Base-by-base conservation (phyloP, 37 sponge, comb jelly and placozoan genomes). In the Crambe crambe region DNA sequence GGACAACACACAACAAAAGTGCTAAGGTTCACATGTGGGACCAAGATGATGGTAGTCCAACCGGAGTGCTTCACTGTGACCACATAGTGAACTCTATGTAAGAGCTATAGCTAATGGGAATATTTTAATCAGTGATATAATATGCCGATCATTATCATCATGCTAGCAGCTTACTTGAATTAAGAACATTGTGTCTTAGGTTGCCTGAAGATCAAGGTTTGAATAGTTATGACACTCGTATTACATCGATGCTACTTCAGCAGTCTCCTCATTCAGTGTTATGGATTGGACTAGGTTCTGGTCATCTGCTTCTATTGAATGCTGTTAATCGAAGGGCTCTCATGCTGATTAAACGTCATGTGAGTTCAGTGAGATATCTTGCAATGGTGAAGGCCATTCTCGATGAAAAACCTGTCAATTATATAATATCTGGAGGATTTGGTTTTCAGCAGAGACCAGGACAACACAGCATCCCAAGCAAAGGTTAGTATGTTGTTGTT, bases 261-360 rank as follows among this genome's bases (percentile, higher is more conserved):
- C 63, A 36, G 26, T 41, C 69, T 23, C 88, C 88, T 15, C 27
- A 51, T 37, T 80, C 85, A 18, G 34, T 67, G 36, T 57, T 92
- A 42, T 89, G 89, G 93, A 74, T 92, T 62, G 93, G 89, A 62
- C 79, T 88, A 27, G 75, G 60, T 37, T 81, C 86, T 65, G 89
- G 89, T 54, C 89, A 89, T 78, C 43, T 92, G 35, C 74, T 92
- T 29, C 43, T 91, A 6, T 37, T 84, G 27, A 87, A 86, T 74
- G 85, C 84, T 27, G 63, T 72, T 36, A 72, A 87, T 22, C 64
- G 80, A 3, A 58, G 34, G 8, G 88, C 92, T 22, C 72, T 91
- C 26, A 70, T 87, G 66, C 73, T 70, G 1, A 58, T 59, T 27
- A 56, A 62, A 27, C 75, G 88, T 6, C 92, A 91, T 59, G 41